Percentiles rank a stretch among this genome's conserved stretches.
phyloP scores from a whole-genome alignment of 2,113 vertebrate species.

The Hoplias malabaricus region DNA sequence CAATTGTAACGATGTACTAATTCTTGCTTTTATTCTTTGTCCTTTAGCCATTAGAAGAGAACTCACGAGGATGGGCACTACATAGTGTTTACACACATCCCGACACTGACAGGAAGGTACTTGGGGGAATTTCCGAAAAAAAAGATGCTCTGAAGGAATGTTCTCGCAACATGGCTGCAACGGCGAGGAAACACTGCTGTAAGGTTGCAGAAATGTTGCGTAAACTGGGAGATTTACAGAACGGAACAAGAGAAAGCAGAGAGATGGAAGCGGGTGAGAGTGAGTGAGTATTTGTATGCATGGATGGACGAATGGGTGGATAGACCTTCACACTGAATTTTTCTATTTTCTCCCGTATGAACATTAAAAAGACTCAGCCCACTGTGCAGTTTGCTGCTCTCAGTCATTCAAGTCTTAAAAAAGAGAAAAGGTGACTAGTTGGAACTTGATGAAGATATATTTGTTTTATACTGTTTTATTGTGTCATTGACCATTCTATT shows the following conservation, averaged over 20 bases:
- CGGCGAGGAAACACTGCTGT: conserved; percentile 46
- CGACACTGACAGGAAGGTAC: conserved; percentile 61
- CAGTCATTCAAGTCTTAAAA: conserved; percentile 81
- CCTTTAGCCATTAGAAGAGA: conserved; percentile 94
- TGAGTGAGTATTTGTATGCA: conserved; percentile 17
- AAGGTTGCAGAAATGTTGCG: conserved; percentile 73
- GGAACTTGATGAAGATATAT: conserved; percentile 70
- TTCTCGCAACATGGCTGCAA: conserved; percentile 76
- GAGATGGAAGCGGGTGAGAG: conserved; percentile 27
- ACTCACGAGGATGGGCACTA: conserved; percentile 92
- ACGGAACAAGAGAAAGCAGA: conserved; percentile 54
- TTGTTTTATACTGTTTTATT: conserved; percentile 84
- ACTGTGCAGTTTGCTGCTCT: conserved; percentile 86
- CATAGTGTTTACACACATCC: conserved; percentile 75
- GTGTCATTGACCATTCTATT: conserved; percentile 77
- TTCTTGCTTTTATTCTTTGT: conserved; percentile 13
- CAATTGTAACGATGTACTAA: neutral
- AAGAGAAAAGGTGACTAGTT: conserved; percentile 55
- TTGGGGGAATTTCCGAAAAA: conserved; percentile 61
- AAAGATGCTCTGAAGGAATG: conserved; percentile 49
- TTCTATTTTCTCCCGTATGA: conserved; percentile 80
- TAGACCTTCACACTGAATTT: conserved; percentile 63
- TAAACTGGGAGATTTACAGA: conserved; percentile 73
- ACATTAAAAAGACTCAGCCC: conserved; percentile 87
- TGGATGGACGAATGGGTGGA: conserved; percentile 34